Percentiles rank a stretch among this genome's conserved stretches.
These are phyloP conservation scores for Apodemia duryi DNA, from an alignment of 2,888 invertebrate genomes.

Conservation along the genomic window DNA sequence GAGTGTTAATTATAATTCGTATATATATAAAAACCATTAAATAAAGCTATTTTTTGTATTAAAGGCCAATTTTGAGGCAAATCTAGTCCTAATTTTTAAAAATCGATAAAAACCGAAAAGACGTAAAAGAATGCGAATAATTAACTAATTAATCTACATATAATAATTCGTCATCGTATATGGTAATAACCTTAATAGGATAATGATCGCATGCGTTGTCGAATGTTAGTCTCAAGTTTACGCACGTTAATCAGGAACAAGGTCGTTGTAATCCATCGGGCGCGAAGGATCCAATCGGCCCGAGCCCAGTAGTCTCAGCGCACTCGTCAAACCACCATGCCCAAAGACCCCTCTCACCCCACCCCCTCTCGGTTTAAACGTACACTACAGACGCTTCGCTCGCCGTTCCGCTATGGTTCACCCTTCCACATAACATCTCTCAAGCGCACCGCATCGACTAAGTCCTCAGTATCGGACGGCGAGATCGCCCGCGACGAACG, in stretches of 20 bases:
- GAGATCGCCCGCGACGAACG: conserved; percentile 69
- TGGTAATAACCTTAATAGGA: conserved; percentile 34
- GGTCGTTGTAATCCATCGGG: conserved; percentile 40
- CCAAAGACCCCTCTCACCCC: conserved; percentile 46
- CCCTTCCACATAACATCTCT: conserved; percentile 74
- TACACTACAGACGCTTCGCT: conserved; percentile 69
- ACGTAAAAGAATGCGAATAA: not conserved
- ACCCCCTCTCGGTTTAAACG: conserved; percentile 67
- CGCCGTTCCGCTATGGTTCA: conserved; percentile 73
- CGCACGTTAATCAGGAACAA: conserved; percentile 54
- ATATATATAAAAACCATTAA: too few species aligned
- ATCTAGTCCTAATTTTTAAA: too few species aligned
- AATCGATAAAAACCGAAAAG: too few species aligned
- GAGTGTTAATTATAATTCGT: not conserved
- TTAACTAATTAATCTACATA: not conserved
- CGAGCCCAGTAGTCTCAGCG: conserved; percentile 54
- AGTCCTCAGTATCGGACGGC: conserved; percentile 71
- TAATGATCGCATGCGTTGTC: conserved; percentile 38
- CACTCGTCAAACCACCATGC: conserved; percentile 56
- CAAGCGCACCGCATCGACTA: conserved; percentile 65
- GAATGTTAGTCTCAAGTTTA: conserved; percentile 58
- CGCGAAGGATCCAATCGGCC: conserved; percentile 31
- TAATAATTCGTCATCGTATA: not conserved
- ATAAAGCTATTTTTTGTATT: too few species aligned
- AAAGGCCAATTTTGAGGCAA: too few species aligned